A percentile compares a stretch with the other conserved stretches of the same genome.
Conservation (phyloP, 2,113 vertebrate species). For the Campylomormyrus numenius region DNA sequence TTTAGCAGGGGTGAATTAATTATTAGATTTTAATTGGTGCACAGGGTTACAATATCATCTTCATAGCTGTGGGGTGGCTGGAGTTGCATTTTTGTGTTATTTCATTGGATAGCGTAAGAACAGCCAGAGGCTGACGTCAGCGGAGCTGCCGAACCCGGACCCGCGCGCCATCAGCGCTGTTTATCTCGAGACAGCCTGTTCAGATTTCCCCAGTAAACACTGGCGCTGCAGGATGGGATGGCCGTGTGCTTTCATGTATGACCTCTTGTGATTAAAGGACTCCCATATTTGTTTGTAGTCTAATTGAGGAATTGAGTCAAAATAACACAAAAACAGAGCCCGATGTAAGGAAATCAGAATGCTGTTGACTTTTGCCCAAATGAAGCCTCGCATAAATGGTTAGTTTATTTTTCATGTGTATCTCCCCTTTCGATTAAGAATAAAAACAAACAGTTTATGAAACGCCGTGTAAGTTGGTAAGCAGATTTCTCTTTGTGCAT, state of each 20-base stretch:
- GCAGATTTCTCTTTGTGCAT: not conserved
- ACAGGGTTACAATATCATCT: not conserved
- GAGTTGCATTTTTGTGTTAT: constrained; percentile 24
- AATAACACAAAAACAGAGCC: constrained; percentile 45
- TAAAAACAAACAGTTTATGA: not conserved
- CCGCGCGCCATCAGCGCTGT: constrained; percentile 46
- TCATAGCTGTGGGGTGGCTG: not conserved
- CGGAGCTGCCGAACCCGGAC: constrained; percentile 35
- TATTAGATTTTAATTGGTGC: constrained; percentile 8
- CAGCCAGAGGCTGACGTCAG: constrained; percentile 33
- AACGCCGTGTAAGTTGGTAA: not conserved
- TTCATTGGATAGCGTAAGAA: constrained; percentile 27
- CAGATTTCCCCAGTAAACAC: constrained; percentile 57
- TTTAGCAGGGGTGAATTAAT: not conserved
- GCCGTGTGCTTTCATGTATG: constrained; percentile 47
- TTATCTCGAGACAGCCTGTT: constrained; percentile 57
- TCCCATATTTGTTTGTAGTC: constrained; percentile 40
- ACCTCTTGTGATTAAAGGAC: constrained; percentile 52
- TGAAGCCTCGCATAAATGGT: constrained; percentile 22
- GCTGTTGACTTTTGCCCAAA: constrained; percentile 26
- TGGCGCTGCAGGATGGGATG: constrained; percentile 51
- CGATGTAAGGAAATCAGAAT: constrained; percentile 25
- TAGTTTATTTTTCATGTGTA: constrained; percentile 16
- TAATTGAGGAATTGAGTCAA: constrained; percentile 52
- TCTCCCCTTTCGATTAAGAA: not conserved